Evolutionary conservation across 2,888 invertebrate genomes (phyloP).

Genomic region (Oscheius myriophilus): DNA sequence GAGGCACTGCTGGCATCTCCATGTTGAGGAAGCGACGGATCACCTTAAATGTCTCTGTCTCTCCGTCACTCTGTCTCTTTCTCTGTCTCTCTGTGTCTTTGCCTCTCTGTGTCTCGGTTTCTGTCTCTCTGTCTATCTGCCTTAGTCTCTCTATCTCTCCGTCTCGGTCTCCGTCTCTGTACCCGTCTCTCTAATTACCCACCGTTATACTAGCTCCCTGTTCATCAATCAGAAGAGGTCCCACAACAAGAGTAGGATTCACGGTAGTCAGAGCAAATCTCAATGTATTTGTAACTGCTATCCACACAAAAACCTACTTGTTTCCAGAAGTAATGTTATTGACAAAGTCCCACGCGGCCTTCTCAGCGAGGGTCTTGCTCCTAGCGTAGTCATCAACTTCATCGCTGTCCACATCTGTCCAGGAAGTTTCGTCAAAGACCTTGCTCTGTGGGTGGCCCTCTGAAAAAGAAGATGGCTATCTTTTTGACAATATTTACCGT

Average conservation of each 20-base stretch:
- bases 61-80: background rate
- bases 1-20: conserved; percentile 69
- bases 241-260: conserved; percentile 74
- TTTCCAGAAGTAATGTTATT: conserved; percentile 65
- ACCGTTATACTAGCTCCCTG: conserved; percentile 68
- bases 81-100: background rate
- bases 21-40: conserved; percentile 64
- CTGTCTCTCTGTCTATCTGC: conserved; percentile 40
- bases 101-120: background rate
- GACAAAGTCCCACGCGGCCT: conserved; percentile 76
- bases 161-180: background rate
- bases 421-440: conserved; percentile 62
- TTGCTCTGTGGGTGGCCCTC: conserved; percentile 64
- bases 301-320: conserved; percentile 40
- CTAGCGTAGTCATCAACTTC: conserved; percentile 56
- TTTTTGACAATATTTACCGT: conserved; percentile 56
- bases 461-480: conserved; percentile 31
- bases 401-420: conserved; percentile 58
- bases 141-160: conserved; percentile 35
- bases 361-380: conserved; percentile 75
- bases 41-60: conserved; percentile 47
- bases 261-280: conserved; percentile 74
- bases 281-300: background rate
- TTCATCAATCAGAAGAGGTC: conserved; percentile 72
- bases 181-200: conserved; percentile 20